Percentiles rank a stretch among this genome's conserved stretches.
phyloP scores from a whole-genome alignment of 2,888 invertebrate genomes.

The Fragum whitleyi region DNA sequence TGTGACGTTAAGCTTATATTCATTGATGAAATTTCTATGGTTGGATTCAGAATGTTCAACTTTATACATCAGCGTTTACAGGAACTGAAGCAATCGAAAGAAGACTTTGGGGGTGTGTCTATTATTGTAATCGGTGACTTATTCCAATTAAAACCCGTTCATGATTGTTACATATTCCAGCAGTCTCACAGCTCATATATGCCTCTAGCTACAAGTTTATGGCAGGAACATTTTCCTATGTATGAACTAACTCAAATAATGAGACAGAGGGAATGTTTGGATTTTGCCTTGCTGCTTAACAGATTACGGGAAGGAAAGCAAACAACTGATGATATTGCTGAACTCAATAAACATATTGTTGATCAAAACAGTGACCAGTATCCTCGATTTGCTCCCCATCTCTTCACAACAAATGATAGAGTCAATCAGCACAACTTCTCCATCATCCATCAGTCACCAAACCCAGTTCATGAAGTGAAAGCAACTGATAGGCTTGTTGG shows the following conservation, averaged over 20 bases:
- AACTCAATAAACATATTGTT: neutral
- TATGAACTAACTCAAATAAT: slow-evolving; percentile 59
- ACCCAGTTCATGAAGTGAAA: slow-evolving; percentile 34
- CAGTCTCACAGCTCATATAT: slow-evolving; percentile 19
- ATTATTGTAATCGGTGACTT: slow-evolving; percentile 60
- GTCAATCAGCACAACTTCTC: slow-evolving; percentile 29
- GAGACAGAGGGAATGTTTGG: slow-evolving; percentile 51
- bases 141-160: slow-evolving; percentile 60
- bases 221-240: slow-evolving; percentile 45
- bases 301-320: slow-evolving; percentile 50
- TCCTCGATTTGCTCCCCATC: slow-evolving; percentile 7
- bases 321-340: slow-evolving; percentile 19
- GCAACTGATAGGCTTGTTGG: slow-evolving; percentile 32
- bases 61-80: slow-evolving; percentile 49
- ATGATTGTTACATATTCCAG: slow-evolving; percentile 47
- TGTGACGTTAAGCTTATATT: slow-evolving; percentile 41
- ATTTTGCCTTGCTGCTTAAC: slow-evolving; percentile 58
- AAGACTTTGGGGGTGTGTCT: slow-evolving; percentile 53
- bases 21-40: slow-evolving; percentile 68
- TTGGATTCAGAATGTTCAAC: slow-evolving; percentile 58
- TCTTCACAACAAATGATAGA: slow-evolving; percentile 27
- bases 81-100: slow-evolving; percentile 38
- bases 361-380: neutral
- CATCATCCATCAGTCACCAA: neutral
- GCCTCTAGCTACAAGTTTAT: slow-evolving; percentile 45